Evolutionary conservation across 2,888 invertebrate species (phyloP).

Genomic region (Philonicus albiceps): DNA sequence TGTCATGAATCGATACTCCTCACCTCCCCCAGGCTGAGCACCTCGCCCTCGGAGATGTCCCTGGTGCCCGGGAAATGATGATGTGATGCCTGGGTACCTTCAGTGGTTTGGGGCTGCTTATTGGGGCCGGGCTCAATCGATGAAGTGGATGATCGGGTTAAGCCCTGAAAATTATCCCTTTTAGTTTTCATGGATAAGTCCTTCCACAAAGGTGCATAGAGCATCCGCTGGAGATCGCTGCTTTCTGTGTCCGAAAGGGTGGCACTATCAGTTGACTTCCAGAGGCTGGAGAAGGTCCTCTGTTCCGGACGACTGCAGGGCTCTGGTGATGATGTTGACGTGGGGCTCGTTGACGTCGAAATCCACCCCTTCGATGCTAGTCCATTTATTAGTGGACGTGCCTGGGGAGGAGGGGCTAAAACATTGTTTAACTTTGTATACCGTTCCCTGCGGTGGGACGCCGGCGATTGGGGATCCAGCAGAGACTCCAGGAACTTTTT

Average conservation of each 20-base stretch:
- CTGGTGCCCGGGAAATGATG: background rate
- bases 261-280: background rate
- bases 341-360: background rate
- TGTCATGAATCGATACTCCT: background rate
- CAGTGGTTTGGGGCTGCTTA: background rate
- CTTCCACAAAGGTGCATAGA: background rate
- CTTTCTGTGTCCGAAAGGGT: background rate
- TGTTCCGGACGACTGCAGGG: background rate
- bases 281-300: background rate
- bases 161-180: background rate
- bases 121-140: background rate
- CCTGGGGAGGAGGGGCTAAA: background rate
- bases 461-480: background rate
- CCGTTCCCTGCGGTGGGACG: background rate
- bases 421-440: background rate
- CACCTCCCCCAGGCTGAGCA: constrained; percentile 23
- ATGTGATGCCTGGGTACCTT: background rate
- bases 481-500: constrained; percentile 24
- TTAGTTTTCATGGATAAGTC: background rate
- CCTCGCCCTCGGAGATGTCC: constrained; percentile 8
- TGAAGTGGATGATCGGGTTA: background rate
- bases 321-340: background rate
- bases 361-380: background rate
- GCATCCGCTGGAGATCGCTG: background rate
- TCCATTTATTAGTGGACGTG: background rate